phyloP scores from a whole-genome alignment of 2,888 invertebrate species.

The Plusia festucae region DNA sequence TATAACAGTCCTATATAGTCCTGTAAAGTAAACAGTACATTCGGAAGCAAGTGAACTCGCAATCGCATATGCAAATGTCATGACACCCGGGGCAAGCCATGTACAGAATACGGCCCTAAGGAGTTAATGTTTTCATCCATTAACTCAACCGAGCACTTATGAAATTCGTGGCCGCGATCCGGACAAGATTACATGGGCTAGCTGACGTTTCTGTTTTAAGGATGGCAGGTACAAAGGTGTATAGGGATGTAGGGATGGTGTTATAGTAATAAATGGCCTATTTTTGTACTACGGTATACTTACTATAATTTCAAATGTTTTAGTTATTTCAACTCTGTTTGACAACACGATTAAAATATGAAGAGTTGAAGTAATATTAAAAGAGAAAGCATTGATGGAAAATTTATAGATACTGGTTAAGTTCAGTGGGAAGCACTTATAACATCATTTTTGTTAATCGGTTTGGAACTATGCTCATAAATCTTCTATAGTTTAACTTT shows the following conservation, averaged over 20 bases:
- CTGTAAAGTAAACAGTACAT: constrained; percentile 49
- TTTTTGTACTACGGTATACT: too few relatives aligned
- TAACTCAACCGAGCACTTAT: constrained; percentile 85
- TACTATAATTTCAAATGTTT: neutral
- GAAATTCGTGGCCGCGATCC: constrained; percentile 87
- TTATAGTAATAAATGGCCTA: constrained; percentile 2
- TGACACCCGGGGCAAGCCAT: constrained; percentile 42
- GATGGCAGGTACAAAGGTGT: constrained; percentile 60
- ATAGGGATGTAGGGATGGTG: neutral
- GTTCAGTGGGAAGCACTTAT: too few relatives aligned
- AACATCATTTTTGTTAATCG: too few relatives aligned
- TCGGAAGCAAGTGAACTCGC: constrained; percentile 52
- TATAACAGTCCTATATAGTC: constrained; percentile 34
- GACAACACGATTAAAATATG: too few relatives aligned
- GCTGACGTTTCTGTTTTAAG: constrained; percentile 79
- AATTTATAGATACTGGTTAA: too few relatives aligned
- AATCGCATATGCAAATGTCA: constrained; percentile 77
- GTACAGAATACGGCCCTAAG: constrained; percentile 65
- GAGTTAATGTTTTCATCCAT: constrained; percentile 88
- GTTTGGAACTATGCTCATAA: too few relatives aligned
- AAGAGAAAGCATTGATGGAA: too few relatives aligned
- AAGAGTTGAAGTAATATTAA: too few relatives aligned
- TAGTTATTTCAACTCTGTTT: too few relatives aligned
- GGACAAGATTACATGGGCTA: constrained; percentile 84
- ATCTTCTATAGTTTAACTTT: too few relatives aligned